A percentile compares a stretch with the other conserved stretches of the same genome.
phyloP scores from a whole-genome alignment of 2,113 vertebrate species.

The Lichenostomus cassidix region DNA sequence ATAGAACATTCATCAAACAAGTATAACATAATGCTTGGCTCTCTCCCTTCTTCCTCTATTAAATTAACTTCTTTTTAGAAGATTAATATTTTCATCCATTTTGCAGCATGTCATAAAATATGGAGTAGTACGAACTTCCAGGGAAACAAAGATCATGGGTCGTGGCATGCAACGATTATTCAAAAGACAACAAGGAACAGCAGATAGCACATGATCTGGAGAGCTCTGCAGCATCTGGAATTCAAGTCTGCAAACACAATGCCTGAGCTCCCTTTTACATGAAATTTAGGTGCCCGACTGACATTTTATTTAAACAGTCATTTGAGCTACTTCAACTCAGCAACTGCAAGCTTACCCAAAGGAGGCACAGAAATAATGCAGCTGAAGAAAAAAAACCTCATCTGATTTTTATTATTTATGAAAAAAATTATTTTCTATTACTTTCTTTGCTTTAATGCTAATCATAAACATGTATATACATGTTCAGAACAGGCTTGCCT shows the following conservation, averaged over 20 bases:
- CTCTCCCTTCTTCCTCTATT: conserved; percentile 24
- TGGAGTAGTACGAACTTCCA: neutral
- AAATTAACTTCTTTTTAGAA: neutral
- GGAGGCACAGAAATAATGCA: neutral
- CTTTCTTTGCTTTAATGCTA: neutral
- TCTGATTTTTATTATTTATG: neutral
- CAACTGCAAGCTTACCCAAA: neutral
- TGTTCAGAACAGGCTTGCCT: neutral
- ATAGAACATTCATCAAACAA: conserved; percentile 12
- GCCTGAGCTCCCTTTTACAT: neutral
- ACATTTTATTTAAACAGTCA: neutral
- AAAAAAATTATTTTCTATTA: neutral
- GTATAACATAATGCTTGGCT: neutral
- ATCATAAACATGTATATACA: neutral
- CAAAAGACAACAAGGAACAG: neutral
- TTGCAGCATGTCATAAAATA: conserved; percentile 11
- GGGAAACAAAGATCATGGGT: neutral
- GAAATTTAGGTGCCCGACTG: neutral
- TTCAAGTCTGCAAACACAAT: neutral
- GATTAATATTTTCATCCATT: conserved; percentile 53
- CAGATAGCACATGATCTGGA: neutral
- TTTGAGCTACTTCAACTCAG: neutral
- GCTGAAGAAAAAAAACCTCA: neutral
- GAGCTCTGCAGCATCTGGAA: neutral
- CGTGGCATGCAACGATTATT: neutral